These are phyloP conservation scores for Brachionus koreanus DNA, from an alignment of 1,140 invertebrate species.

Conservation along the genomic window DNA sequence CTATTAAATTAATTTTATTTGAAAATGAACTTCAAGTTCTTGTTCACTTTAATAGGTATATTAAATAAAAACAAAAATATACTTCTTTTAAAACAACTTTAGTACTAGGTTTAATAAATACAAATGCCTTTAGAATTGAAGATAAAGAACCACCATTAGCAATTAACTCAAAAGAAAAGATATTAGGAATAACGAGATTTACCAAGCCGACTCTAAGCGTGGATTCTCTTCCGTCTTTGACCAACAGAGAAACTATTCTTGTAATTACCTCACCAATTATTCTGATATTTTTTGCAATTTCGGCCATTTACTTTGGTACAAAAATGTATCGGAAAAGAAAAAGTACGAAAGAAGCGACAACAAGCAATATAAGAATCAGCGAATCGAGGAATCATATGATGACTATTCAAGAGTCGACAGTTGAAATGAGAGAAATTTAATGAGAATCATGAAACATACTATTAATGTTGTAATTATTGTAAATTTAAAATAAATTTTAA, in stretches of 20 bases:
- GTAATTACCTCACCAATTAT: background rate
- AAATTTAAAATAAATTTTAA: too few species aligned
- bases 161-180: background rate
- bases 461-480: background rate
- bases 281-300: background rate
- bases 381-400: conserved; percentile 18
- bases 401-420: background rate
- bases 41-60: background rate
- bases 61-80: background rate
- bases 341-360: background rate
- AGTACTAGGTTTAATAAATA: background rate
- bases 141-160: background rate
- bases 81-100: background rate
- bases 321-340: background rate
- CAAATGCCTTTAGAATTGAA: background rate
- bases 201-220: background rate
- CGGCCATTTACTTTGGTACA: background rate
- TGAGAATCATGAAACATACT: background rate
- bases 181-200: background rate
- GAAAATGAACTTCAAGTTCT: background rate
- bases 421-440: background rate
- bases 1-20: background rate
- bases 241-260: background rate
- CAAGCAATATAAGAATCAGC: background rate
- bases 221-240: background rate